Base-by-base conservation (phyloP, 1,140 invertebrate genomes). In the Panulirus ornatus region DNA sequence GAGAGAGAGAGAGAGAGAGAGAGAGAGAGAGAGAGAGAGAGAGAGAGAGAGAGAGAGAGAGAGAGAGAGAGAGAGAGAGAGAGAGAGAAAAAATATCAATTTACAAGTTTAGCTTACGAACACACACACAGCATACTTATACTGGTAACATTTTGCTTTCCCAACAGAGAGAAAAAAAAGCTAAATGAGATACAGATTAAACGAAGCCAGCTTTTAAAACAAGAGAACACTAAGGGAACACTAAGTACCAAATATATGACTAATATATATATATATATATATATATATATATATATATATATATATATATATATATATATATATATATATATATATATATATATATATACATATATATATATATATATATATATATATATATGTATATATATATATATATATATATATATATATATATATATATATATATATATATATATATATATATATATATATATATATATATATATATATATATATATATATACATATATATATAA, bases 11-110 rank as follows among this genome's bases (percentile, higher is more conserved):
- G 66, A 70, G 66, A 70, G 66, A 70, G 66, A 70, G 66, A 70
- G 66, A 70, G 66, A 70, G 66, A 70, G 66, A 70, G 66, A 70
- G 66, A 70, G 66, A 70, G 66, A 70, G 66, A 70, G 66, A 70
- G 66, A 70, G 66, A 70, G 66, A 70, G 66, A 70, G 66, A 70
- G 66, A 70, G 66, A 70, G 66, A 70, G 66, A 70, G 66, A 70
- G 66, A 70, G 66, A 70, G 66, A 70, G 66, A 70, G 66, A 70
- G 66, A 70, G 51, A 58, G 51, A 58, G 51, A 58, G 51, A n/a
- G n/a, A n/a, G n/a, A n/a, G n/a, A n/a, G n/a, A n/a, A n/a, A n/a
- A n/a, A n/a, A n/a, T n/a, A n/a, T n/a, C n/a, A n/a, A n/a, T n/a
- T n/a, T n/a, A n/a, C n/a, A n/a, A n/a, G n/a, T n/a, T n/a, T n/a